A percentile compares a stretch with the other conserved stretches of the same genome.
Evolutionary conservation across 2,797 vertebrate genomes (phyloP).

Genomic region (Eremophila alpestris): DNA sequence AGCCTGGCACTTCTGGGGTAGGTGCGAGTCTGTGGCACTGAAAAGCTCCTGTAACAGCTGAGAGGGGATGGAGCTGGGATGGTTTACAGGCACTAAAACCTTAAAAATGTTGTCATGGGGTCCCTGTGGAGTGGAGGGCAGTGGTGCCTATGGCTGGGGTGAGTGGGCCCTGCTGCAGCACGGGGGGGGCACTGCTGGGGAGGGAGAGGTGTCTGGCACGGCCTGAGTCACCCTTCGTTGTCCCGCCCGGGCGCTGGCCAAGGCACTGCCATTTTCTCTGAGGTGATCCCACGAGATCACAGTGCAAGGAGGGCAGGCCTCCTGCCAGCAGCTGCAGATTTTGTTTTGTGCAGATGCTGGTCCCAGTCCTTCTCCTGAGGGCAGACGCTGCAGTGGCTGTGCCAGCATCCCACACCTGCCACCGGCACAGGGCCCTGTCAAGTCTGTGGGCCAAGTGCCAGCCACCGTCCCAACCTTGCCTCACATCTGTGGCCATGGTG

Average conservation of each 20-base stretch:
- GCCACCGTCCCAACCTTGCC: rapidly evolving
- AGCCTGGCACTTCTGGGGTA: rapidly evolving
- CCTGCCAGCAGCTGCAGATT: neutral
- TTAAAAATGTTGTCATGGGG: neutral
- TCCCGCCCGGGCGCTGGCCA: rapidly evolving
- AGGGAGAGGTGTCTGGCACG: neutral
- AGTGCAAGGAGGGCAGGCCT: rapidly evolving
- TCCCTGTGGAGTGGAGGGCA: rapidly evolving
- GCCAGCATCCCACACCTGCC: rapidly evolving
- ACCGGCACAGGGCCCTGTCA: too few relatives aligned
- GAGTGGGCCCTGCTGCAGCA: rapidly evolving
- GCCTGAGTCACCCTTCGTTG: neutral
- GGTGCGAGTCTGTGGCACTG: rapidly evolving
- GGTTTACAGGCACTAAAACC: neutral
- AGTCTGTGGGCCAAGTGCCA: neutral
- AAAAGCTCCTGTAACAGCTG: neutral
- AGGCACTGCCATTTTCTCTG: conserved; percentile 15
- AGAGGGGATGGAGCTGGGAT: neutral
- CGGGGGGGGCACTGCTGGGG: rapidly evolving
- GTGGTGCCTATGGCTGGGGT: rapidly evolving
- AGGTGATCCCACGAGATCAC: rapidly evolving
- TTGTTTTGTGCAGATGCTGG: neutral
- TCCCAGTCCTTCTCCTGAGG: neutral
- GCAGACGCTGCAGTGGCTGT: neutral
- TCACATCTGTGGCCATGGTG: rapidly evolving